Base-by-base conservation (phyloP, 2,888 invertebrate species). In the Oscheius myriophilus region DNA sequence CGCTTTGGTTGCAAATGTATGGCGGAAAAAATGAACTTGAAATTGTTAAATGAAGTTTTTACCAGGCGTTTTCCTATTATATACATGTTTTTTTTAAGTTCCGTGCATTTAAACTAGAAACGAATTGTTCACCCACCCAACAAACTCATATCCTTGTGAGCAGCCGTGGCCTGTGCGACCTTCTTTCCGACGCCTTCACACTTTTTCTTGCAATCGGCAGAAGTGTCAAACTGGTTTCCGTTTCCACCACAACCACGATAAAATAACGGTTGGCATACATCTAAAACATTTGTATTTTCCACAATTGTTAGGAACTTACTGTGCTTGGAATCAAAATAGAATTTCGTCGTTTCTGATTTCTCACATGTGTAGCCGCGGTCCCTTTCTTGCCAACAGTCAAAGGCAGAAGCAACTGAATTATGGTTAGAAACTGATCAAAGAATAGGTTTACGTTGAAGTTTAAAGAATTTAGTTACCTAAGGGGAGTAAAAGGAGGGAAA, bases 211-310 rank as follows among this genome's bases (percentile, higher is more conserved):
- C 84, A 85, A 12, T 74, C 76, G 23, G 76, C 81, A 67, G 79
- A 72, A 2, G 81, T 70, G 1, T 63, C 70, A 59, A 85, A 85
- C 57, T 81, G 74, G 71, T 84, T 84, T 12, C 78, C 73, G 61
- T 85, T 84, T 41, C 84, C 84, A 43, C 70, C 73, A 70, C 85
- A 85, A 39, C 84, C 84, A 39, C 80, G 75, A 45, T 73, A 75
- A 51, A 72, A 74, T 11, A 78, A 52, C 6, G 78, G 78, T 26
- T 75, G 73, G 21, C 78, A 78, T 6, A 73, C 74, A 42, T 72
- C 78, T 78, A 43, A 55, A 71, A 54, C 18, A 25, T 49, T 46
- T n/a, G 16, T 46, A 14, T 61, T 54, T 54, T 18, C 6, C n/a
- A 62, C 21, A 46, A 21, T 9, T 21, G 43, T 16, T 62, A 16